phyloP scores from a whole-genome alignment of 2,888 invertebrate species.

The Neoitamus cyanurus region DNA sequence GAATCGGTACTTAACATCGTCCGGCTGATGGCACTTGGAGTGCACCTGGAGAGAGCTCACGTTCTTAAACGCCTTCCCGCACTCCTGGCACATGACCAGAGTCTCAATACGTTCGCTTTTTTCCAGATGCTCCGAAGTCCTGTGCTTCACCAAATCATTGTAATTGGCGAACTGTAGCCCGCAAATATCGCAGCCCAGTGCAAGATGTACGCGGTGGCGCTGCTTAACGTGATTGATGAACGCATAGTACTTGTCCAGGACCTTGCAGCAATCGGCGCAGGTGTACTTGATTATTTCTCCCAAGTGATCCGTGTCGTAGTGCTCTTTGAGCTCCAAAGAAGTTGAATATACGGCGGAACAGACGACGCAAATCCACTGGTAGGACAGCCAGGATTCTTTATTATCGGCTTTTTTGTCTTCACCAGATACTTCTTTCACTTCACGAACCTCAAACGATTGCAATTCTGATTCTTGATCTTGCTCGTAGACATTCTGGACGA shows the following conservation, averaged over 20 bases:
- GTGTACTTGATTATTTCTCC: conserved; percentile 50
- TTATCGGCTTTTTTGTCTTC: background rate
- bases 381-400: conserved; percentile 52
- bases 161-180: conserved; percentile 51
- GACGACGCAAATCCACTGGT: conserved; percentile 54
- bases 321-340: conserved; percentile 45
- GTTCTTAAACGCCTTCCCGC: conserved; percentile 57
- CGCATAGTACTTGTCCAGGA: conserved; percentile 55
- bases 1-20: conserved; percentile 49
- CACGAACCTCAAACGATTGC: background rate
- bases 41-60: conserved; percentile 55
- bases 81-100: conserved; percentile 54
- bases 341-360: conserved; percentile 45
- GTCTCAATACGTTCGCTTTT: conserved; percentile 2
- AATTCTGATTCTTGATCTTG: background rate
- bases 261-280: conserved; percentile 58
- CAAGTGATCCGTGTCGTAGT: conserved; percentile 31
- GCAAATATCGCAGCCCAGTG: conserved; percentile 57
- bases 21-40: conserved; percentile 53
- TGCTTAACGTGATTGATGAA: conserved; percentile 59
- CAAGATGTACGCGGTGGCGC: conserved; percentile 56
- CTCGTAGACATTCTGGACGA: background rate
- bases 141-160: conserved; percentile 54
- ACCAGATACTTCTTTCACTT: background rate
- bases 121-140: conserved; percentile 45